Conservation (phyloP, 2,113 vertebrate species). For the Microcebus griseorufus region DNA sequence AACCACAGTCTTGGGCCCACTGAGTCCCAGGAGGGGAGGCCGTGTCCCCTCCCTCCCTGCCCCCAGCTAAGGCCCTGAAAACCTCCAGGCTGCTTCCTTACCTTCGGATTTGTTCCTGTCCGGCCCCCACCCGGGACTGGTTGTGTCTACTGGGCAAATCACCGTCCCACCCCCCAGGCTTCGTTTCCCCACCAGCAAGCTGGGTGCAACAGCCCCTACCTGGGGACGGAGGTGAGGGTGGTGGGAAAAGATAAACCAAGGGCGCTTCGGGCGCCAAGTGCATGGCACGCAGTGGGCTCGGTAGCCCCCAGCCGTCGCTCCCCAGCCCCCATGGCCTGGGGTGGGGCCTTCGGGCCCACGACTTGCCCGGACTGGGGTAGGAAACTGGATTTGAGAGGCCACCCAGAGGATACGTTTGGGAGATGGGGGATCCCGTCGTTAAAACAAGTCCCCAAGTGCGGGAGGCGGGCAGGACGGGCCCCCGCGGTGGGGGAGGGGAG, state of each 20-base stretch:
- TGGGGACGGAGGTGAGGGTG: not conserved
- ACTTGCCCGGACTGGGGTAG: not conserved
- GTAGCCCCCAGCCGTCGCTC: not conserved
- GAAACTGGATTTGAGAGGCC: fast-evolving
- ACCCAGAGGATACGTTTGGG: not conserved
- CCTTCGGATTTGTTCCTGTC: not conserved
- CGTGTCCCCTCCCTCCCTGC: no score
- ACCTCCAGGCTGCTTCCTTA: not conserved
- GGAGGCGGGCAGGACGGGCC: not conserved
- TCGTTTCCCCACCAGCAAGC: not conserved
- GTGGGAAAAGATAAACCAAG: fast-evolving
- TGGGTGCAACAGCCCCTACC: not conserved
- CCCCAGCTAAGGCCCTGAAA: not conserved
- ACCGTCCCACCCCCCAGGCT: not conserved
- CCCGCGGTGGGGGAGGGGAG: fast-evolving
- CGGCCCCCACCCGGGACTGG: fast-evolving
- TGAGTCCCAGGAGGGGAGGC: not conserved
- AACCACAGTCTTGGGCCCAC: not conserved
- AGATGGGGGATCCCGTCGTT: not conserved
- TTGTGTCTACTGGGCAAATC: not conserved
- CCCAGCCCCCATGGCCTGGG: not conserved
- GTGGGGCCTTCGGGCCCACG: not conserved
- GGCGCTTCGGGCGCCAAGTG: not conserved
- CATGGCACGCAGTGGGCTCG: not conserved
- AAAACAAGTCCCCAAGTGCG: not conserved